phyloP scores from a whole-genome alignment of 2,888 invertebrate genomes.

The Hypomecis punctinalis region DNA sequence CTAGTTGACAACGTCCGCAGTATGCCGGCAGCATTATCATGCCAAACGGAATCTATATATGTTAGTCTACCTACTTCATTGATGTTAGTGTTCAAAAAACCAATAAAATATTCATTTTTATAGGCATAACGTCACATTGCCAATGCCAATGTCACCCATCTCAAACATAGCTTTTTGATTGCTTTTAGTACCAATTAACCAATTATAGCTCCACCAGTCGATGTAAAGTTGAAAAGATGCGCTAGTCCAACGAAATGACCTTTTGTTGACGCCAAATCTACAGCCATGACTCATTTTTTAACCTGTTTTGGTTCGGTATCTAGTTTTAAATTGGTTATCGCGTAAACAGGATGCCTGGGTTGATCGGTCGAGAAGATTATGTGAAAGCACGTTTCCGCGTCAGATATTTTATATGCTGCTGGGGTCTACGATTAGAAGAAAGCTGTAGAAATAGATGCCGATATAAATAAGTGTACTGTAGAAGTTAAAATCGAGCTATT shows the following conservation, averaged over 20 bases:
- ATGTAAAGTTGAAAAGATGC: constrained; percentile 2
- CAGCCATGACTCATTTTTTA: constrained; percentile 9
- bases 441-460: background rate
- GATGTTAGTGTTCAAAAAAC: no score
- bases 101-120: no score
- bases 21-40: no score
- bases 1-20: no score
- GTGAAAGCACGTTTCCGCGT: constrained; percentile 4
- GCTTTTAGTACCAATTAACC: no score
- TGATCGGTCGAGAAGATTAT: constrained; percentile 15
- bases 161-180: background rate
- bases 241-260: constrained; percentile 5
- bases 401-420: background rate
- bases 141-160: no score
- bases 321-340: constrained; percentile 8
- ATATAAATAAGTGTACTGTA: no score
- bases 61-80: no score
- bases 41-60: no score
- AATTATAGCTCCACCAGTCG: background rate
- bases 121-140: no score
- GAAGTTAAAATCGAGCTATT: no score
- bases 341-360: constrained; percentile 16
- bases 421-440: background rate
- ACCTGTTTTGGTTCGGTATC: constrained; percentile 14
- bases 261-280: constrained; percentile 10